Evolutionary conservation across 2,888 invertebrate genomes (phyloP).

Genomic region (Hemithea aestivaria): DNA sequence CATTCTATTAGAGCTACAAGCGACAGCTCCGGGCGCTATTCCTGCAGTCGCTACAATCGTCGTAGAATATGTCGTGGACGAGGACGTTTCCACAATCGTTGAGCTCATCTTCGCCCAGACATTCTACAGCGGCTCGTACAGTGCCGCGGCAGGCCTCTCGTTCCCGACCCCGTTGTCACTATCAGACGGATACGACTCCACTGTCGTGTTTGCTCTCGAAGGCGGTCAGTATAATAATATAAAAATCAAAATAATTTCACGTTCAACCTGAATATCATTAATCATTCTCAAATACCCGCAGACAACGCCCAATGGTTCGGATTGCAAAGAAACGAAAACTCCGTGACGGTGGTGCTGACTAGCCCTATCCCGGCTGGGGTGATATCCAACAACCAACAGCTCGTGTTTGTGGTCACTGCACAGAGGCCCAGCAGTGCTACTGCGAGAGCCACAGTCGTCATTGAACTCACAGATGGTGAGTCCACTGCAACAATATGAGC

Average conservation of each 20-base stretch:
- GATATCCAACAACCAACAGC: conserved; percentile 30
- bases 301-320: conserved; percentile 35
- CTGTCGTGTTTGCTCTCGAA: conserved; percentile 31
- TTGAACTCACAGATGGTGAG: conserved; percentile 9
- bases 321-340: conserved; percentile 18
- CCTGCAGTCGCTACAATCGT: conserved; percentile 15
- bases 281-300: conserved; percentile 26
- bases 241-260: neutral
- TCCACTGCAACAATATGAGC: no score
- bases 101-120: conserved; percentile 28
- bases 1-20: conserved; percentile 16
- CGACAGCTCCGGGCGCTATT: conserved; percentile 8
- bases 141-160: conserved; percentile 16
- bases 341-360: conserved; percentile 13
- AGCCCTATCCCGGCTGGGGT: conserved; percentile 29
- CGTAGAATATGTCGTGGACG: conserved; percentile 6
- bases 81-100: conserved; percentile 2
- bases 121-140: conserved; percentile 32
- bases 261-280: neutral
- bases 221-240: conserved; percentile 29
- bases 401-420: conserved; percentile 28
- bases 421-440: conserved; percentile 10
- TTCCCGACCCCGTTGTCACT: conserved; percentile 24
- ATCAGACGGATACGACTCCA: conserved; percentile 26
- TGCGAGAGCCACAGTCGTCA: conserved; percentile 21